Percentiles rank a stretch among this genome's conserved stretches.
Evolutionary conservation across 2,888 invertebrate species (phyloP).

Genomic region (Choristoneura rosaceana): DNA sequence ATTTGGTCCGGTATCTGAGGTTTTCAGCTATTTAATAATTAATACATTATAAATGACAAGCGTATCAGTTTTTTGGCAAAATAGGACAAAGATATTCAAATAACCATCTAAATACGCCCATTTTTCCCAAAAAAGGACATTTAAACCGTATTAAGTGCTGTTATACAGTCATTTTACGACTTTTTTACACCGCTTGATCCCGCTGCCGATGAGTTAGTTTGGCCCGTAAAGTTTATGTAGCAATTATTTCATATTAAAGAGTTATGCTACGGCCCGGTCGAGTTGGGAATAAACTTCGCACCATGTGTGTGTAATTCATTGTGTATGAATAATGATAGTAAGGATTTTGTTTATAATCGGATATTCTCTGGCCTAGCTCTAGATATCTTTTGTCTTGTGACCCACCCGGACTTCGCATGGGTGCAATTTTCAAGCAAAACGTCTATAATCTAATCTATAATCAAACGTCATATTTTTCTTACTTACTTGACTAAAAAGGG

Average conservation of each 20-base stretch:
- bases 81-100: neutral
- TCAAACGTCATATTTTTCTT: no score
- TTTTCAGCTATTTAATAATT: no score
- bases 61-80: no score
- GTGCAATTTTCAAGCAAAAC: no score
- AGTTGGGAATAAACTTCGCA: conserved; percentile 29
- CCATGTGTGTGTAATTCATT: conserved; percentile 7
- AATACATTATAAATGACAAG: no score
- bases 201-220: conserved; percentile 13
- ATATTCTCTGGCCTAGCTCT: no score
- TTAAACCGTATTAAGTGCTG: neutral
- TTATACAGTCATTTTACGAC: conserved; percentile 18
- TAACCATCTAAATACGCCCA: neutral
- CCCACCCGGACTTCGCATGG: no score
- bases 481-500: no score
- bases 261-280: conserved; percentile 7
- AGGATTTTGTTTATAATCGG: neutral
- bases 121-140: neutral
- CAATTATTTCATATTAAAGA: conserved; percentile 27
- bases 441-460: no score
- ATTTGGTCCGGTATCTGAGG: no score
- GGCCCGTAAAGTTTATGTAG: conserved; percentile 14
- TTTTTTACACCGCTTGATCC: neutral
- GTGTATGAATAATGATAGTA: conserved; percentile 19
- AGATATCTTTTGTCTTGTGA: no score